Base-by-base conservation (phyloP, 2,888 invertebrate species). In the Andrena hattorfiana region DNA sequence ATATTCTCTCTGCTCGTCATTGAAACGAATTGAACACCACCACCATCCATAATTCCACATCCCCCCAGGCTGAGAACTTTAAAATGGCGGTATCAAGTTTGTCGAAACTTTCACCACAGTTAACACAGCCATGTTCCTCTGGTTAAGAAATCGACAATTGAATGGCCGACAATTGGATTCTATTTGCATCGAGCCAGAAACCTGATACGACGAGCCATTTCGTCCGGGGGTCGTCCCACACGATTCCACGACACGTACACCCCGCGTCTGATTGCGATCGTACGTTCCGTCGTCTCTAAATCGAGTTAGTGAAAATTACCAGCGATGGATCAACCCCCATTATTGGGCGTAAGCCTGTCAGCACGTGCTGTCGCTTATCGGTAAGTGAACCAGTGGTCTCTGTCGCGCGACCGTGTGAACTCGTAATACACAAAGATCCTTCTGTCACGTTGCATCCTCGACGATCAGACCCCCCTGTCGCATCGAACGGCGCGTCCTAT, bases 331-430 rank as follows among this genome's bases (percentile, higher is more conserved):
- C 77, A 49, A 77, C 42, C 32, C 42, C 69, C 28, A 56, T 56
- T 23, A 51, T 60, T 16, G 30, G 67, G 20, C 66, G n/a, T 20
- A 26, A 71, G n/a, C 35, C 28, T 70, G 20, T 67, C 49, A 62
- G 59, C 81, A 84, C 77, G 81, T 75, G 84, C 71, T 72, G 68
- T 70, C 69, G 56, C 69, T 84, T 75, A 79, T 79, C 63, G 70
- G 72, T 82, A 81, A 87, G 35, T 63, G 72, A 69, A 60, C 76
- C 42, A 62, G 59, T 48, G 35, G 28, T 69, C 56, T 70, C 67
- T 56, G 77, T 48, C 71, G 67, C 64, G 54, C 56, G 79, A 79
- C 48, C 79, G 63, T 75, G 83, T 60, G 84, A 84, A 84, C 79
- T 63, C 48, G 70, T 66, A 69, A 73, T 60, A 68, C 62, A 42